phyloP scores from a whole-genome alignment of 2,888 invertebrate species.

The Timema podura region DNA sequence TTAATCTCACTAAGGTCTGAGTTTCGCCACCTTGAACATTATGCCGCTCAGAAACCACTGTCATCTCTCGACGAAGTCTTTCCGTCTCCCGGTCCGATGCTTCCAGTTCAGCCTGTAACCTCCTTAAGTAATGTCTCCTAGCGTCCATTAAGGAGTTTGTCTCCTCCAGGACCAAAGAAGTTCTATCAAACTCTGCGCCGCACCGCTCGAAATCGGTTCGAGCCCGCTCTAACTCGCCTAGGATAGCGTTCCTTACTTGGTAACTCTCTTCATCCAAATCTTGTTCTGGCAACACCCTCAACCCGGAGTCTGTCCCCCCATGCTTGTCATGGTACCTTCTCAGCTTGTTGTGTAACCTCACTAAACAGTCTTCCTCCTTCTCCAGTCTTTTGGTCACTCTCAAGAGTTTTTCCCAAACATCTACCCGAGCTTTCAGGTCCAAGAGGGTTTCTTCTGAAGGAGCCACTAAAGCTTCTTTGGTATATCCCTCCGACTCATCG shows the following conservation, averaged over 20 bases:
- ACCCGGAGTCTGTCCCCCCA: background rate
- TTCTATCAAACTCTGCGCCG: conserved; percentile 36
- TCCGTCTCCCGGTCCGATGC: conserved; percentile 36
- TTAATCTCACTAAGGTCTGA: background rate
- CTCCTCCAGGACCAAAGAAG: conserved; percentile 38
- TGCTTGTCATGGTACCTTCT: conserved; percentile 36
- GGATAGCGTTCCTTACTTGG: conserved; percentile 23
- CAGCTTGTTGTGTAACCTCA: conserved; percentile 61
- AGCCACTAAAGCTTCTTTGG: conserved; percentile 31
- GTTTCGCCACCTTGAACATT: too few relatives aligned
- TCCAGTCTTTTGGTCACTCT: conserved; percentile 69
- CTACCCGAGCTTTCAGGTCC: conserved; percentile 59
- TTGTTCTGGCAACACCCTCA: conserved; percentile 21
- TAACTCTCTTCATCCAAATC: conserved; percentile 25
- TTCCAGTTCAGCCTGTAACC: conserved; percentile 38
- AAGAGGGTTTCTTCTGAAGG: conserved; percentile 53
- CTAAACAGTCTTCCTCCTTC: conserved; percentile 67
- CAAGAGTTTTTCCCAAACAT: conserved; percentile 67
- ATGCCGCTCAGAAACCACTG: background rate
- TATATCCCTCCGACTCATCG: conserved; percentile 25
- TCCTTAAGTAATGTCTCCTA: conserved; percentile 35
- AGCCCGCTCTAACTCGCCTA: conserved; percentile 35
- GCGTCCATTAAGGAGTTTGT: conserved; percentile 38
- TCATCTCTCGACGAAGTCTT: conserved; percentile 31
- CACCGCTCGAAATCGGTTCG: conserved; percentile 36